Evolutionary conservation across 1,140 invertebrate species (phyloP).

Genomic region (Scylla paramamosain): DNA sequence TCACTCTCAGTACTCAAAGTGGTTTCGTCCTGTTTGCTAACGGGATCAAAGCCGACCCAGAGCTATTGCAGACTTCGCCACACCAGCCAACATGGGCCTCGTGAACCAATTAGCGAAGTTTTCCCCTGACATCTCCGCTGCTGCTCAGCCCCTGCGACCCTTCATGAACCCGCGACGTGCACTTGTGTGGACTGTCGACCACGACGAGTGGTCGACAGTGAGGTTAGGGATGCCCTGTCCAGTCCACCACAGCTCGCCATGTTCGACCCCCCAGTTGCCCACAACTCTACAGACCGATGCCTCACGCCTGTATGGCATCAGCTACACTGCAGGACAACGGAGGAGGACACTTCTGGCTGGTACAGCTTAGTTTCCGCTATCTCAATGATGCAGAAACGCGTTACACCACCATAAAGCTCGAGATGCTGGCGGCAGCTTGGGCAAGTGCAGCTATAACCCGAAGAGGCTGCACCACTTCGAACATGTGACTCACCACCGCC

Average conservation of each 20-base stretch:
- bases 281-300: too few species aligned
- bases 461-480: conserved; percentile 70
- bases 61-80: background rate
- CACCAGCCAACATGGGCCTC: too few species aligned
- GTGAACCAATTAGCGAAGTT: too few species aligned
- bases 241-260: too few species aligned
- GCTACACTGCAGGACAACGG: conserved; percentile 30
- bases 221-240: too few species aligned
- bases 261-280: too few species aligned
- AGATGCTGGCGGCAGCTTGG: conserved; percentile 76
- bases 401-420: conserved; percentile 76
- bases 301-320: too few species aligned
- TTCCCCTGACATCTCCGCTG: background rate
- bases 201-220: too few species aligned
- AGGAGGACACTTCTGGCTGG: conserved; percentile 40
- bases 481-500: conserved; percentile 28
- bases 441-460: conserved; percentile 77
- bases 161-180: background rate
- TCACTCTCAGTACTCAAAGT: background rate
- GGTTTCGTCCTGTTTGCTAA: too few species aligned
- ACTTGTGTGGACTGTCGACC: too few species aligned
- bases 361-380: conserved; percentile 74
- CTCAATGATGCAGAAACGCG: conserved; percentile 73
- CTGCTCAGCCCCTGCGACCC: conserved; percentile 19
- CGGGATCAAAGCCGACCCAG: background rate